A percentile compares a stretch with the other conserved stretches of the same genome.
These are phyloP conservation scores for Lutjanus argentimaculatus DNA, from an alignment of 2,797 vertebrate genomes.

Conservation along the genomic window DNA sequence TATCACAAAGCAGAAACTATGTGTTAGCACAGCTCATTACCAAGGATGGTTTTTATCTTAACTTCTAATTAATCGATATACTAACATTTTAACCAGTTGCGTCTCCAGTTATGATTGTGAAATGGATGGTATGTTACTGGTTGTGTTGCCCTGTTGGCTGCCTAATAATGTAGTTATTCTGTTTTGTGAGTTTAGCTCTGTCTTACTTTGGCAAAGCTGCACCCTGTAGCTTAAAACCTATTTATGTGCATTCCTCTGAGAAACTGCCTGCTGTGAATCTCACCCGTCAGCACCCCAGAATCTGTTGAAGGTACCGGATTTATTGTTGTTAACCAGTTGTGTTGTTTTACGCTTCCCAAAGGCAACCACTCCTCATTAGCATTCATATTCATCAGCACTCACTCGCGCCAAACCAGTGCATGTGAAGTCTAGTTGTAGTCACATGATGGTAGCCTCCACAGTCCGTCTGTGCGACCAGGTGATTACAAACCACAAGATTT, in stretches of 20 bases:
- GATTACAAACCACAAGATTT: slow-evolving; percentile 29
- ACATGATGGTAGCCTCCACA: slow-evolving; percentile 25
- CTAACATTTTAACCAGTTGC: slow-evolving; percentile 58
- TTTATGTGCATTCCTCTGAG: slow-evolving; percentile 75
- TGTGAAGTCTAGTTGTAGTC: slow-evolving; percentile 59
- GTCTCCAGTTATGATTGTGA: slow-evolving; percentile 57
- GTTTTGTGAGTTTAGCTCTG: slow-evolving; percentile 42
- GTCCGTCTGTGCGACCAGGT: slow-evolving; percentile 18
- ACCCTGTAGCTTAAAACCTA: slow-evolving; percentile 43
- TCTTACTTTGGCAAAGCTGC: slow-evolving; percentile 38
- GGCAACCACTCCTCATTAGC: slow-evolving; percentile 22
- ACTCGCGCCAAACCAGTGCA: slow-evolving; percentile 59
- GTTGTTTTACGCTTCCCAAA: slow-evolving; percentile 52
- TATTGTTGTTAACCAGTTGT: slow-evolving; percentile 58
- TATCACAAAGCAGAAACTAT: slow-evolving; percentile 34
- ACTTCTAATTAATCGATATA: slow-evolving; percentile 43
- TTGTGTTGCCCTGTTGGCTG: slow-evolving; percentile 63
- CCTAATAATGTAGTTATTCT: slow-evolving; percentile 43
- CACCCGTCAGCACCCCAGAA: slow-evolving; percentile 50
- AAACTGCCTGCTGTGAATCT: slow-evolving; percentile 71
- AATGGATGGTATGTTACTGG: slow-evolving; percentile 60
- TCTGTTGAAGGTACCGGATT: slow-evolving; percentile 74
- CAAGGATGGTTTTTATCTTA: slow-evolving; percentile 36
- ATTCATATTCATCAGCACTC: slow-evolving; percentile 39
- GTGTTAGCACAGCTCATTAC: slow-evolving; percentile 25